Base-by-base conservation (phyloP, 2,888 invertebrate genomes). In the Rotaria macrura region DNA sequence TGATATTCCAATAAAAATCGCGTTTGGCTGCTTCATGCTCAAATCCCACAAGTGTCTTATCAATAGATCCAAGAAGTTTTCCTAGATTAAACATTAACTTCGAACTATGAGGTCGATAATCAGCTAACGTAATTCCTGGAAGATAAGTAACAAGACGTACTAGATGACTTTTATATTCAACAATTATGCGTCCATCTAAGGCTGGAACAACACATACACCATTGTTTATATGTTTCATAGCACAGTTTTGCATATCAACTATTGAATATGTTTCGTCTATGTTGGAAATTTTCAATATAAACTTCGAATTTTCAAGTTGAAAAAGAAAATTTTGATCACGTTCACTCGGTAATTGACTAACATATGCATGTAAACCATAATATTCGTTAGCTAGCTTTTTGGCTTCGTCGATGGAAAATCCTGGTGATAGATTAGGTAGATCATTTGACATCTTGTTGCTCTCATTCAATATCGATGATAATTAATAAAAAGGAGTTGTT, bases 281-380 rank as follows among this genome's bases (percentile, higher is more conserved):
- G 38, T 65, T 65, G 0, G 65, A 65, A 38, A 65, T 65, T 65
- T 65, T 65, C 20, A 65, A 65, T 29, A 65, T 65, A 65, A 29
- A 65, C 38, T 65, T 65, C 7, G 20, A 34, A 20, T 65, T 25
- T 14, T 65, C 34, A 20, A 20, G 4, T 38, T 65, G 34, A 34
- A 65, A 65, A 65, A 65, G 65, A 65, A 65, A 65, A 65, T 65
- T 65, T 65, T 65, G 65, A 65, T 65, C 65, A 34, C 38, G 65
- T 65, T 65, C 65, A 65, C 38, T 65, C 17, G 65, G 34, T 65
- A 65, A 65, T 65, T 65, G 65, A 34, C 34, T 34, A 65, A 65
- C 3, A 20, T 34, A 65, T 65, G 34, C 34, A 17, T 65, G 34
- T 65, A 65, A 65, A 34, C 34, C 29, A 34, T 65, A 65, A 34